A percentile compares a stretch with the other conserved stretches of the same genome.
These are phyloP conservation scores for Agrenia bidenticulata DNA, from an alignment of 2,888 invertebrate species.

Conservation along the genomic window DNA sequence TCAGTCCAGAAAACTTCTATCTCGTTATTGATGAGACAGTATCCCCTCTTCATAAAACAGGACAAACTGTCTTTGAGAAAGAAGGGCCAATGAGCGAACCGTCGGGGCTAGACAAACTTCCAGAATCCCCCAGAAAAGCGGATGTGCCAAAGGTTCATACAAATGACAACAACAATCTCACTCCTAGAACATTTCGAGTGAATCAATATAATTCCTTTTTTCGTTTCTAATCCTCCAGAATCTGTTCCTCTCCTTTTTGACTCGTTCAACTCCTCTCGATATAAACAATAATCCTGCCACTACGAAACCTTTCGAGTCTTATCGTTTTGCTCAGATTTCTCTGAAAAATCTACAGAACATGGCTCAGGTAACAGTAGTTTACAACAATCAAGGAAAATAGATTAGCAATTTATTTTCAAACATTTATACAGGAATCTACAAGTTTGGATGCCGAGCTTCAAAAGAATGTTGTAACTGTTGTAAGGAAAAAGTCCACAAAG, in stretches of 20 bases:
- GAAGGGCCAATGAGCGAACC: no score
- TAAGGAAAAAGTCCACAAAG: not conserved
- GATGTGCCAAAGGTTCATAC: no score
- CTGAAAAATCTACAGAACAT: not conserved
- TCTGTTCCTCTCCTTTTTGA: not conserved
- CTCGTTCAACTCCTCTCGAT: not conserved
- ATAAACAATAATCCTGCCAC: not conserved
- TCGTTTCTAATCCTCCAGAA: not conserved
- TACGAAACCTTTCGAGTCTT: not conserved
- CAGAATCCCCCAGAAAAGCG: no score
- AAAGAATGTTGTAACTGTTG: not conserved
- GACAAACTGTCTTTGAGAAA: no score
- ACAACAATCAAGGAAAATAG: not conserved
- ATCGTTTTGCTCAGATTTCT: not conserved
- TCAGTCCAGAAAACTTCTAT: slow-evolving; percentile 27
- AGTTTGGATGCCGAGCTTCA: not conserved
- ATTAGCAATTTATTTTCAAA: no score
- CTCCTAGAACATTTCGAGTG: not conserved
- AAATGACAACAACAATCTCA: no score
- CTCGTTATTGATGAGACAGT: slow-evolving; percentile 25
- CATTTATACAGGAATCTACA: no score
- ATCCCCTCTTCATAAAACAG: no score
- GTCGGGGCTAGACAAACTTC: no score
- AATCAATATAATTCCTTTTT: slow-evolving; percentile 7
- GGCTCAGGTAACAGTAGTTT: not conserved